phyloP scores from a whole-genome alignment of 2,888 invertebrate genomes.

The Argyresthia goedartella region DNA sequence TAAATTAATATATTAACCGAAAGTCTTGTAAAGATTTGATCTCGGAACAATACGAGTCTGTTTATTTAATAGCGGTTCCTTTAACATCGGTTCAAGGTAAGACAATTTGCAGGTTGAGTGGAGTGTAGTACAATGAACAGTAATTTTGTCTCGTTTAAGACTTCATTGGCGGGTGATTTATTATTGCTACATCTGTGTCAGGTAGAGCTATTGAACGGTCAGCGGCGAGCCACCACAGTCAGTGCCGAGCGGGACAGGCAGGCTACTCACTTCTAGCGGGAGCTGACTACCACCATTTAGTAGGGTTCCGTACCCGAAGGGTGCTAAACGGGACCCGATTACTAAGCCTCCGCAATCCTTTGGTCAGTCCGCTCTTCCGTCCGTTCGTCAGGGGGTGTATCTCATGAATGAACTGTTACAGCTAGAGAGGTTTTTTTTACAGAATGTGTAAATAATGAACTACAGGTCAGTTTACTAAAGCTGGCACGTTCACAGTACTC shows the following conservation, averaged over 20 bases:
- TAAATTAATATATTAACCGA: not conserved
- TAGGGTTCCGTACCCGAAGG: too few species aligned
- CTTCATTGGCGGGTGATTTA: constrained; percentile 23
- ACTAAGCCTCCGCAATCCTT: too few species aligned
- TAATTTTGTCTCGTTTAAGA: constrained; percentile 17
- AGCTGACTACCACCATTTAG: too few species aligned
- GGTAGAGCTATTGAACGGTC: not conserved
- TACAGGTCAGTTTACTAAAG: too few species aligned
- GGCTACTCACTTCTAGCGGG: too few species aligned
- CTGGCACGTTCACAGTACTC: too few species aligned
- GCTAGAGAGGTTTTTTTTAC: too few species aligned
- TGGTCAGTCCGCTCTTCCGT: too few species aligned
- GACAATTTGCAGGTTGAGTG: constrained; percentile 11
- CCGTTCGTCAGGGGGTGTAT: too few species aligned
- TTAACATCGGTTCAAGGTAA: constrained; percentile 10
- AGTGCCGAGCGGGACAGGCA: not conserved
- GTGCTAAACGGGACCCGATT: too few species aligned
- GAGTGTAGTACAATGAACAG: not conserved
- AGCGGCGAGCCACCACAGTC: not conserved
- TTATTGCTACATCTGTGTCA: constrained; percentile 9
- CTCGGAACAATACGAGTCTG: not conserved
- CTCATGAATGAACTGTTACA: too few species aligned
- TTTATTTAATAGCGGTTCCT: constrained; percentile 11
- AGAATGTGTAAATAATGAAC: too few species aligned
- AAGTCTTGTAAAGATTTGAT: not conserved